Conservation (phyloP, 2,888 invertebrate genomes). For the Drosophila fungiperda region DNA sequence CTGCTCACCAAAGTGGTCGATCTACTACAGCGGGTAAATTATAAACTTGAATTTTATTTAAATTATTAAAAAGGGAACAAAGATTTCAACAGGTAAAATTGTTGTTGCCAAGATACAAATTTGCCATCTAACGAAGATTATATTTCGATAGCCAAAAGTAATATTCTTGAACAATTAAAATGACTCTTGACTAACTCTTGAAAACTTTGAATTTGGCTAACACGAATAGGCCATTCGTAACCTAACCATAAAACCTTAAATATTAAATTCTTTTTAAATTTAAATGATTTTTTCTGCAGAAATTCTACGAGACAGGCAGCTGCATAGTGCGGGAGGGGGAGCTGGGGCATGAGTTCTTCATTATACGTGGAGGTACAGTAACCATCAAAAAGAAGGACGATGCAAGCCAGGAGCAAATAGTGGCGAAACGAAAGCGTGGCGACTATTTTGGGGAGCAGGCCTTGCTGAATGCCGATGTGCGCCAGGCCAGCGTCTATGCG, state of each 20-base stretch:
- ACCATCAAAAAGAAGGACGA: constrained; percentile 89
- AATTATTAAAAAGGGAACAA: not conserved
- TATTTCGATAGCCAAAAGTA: not conserved
- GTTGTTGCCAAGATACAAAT: not conserved
- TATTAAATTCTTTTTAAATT: not conserved
- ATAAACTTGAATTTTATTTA: not conserved
- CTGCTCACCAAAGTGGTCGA: constrained; percentile 93
- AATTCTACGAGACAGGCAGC: constrained; percentile 92
- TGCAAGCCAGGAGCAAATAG: constrained; percentile 88
- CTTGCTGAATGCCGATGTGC: constrained; percentile 92
- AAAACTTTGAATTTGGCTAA: not conserved
- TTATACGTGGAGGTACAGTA: constrained; percentile 94
- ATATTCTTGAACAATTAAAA: not conserved
- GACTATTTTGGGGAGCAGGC: constrained; percentile 97
- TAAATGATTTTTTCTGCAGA: constrained; percentile 85
- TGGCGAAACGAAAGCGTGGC: constrained; percentile 90
- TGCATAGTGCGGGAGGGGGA: constrained; percentile 94
- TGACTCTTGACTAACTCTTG: not conserved
- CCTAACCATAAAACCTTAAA: not conserved
- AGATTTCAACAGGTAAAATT: not conserved
- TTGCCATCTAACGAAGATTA: not conserved
- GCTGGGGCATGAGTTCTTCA: constrained; percentile 95
- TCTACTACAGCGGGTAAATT: constrained; percentile 91
- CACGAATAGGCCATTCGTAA: not conserved
- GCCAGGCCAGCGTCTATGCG: constrained; percentile 96